Conservation (phyloP, 2,888 invertebrate genomes). For the Chymomyza caudatula region DNA sequence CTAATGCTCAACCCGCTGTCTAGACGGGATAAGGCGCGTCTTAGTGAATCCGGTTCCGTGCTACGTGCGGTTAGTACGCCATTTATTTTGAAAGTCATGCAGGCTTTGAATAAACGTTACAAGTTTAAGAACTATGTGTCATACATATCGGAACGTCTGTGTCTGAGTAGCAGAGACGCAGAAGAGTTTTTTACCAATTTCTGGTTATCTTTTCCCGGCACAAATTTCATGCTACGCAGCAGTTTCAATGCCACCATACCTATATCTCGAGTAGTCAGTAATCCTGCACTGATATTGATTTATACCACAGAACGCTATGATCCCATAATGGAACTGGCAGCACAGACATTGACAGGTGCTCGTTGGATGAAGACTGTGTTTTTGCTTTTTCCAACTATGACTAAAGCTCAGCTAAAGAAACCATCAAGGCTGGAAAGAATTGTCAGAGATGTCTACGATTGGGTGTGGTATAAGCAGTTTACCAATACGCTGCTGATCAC, state of each 20-base stretch:
- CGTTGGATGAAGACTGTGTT: slow-evolving; percentile 66
- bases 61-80: slow-evolving; percentile 31
- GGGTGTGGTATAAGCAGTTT: slow-evolving; percentile 66
- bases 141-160: slow-evolving; percentile 62
- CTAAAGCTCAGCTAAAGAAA: slow-evolving; percentile 21
- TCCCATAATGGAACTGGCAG: slow-evolving; percentile 67
- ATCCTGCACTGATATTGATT: slow-evolving; percentile 57
- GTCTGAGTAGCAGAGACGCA: slow-evolving; percentile 29
- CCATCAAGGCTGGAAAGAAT: slow-evolving; percentile 35
- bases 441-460: slow-evolving; percentile 40
- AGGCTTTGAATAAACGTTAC: slow-evolving; percentile 39
- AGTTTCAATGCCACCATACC: slow-evolving; percentile 8
- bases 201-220: slow-evolving; percentile 48
- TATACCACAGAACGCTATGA: slow-evolving; percentile 59
- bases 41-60: slow-evolving; percentile 9
- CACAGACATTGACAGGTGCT: slow-evolving; percentile 41
- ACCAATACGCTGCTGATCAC: slow-evolving; percentile 56
- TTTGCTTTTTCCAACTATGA: slow-evolving; percentile 27
- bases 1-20: slow-evolving; percentile 36
- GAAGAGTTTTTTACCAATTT: slow-evolving; percentile 50
- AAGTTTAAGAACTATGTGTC: slow-evolving; percentile 65
- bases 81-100: slow-evolving; percentile 51
- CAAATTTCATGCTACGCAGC: slow-evolving; percentile 45
- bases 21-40: slow-evolving; percentile 15
- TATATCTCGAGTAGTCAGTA: slow-evolving; percentile 55